phyloP scores from a whole-genome alignment of 2,113 vertebrate species.

The Apodemus sylvaticus region DNA sequence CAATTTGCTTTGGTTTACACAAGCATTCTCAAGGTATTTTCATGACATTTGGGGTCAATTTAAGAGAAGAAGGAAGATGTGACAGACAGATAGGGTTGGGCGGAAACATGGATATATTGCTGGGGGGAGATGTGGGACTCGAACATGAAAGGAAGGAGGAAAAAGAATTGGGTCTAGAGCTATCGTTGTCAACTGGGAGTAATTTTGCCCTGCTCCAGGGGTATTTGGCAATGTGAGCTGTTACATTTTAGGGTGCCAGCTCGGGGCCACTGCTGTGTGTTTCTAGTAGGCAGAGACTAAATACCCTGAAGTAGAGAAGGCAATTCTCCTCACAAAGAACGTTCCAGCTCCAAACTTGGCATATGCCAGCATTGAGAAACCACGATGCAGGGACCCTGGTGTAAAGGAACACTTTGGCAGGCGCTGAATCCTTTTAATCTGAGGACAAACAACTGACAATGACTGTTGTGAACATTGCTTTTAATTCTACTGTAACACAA shows the following conservation, averaged over 20 bases:
- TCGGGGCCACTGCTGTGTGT: too few species aligned
- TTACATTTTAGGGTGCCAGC: background rate
- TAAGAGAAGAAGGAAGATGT: background rate
- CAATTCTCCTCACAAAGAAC: background rate
- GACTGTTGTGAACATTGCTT: background rate
- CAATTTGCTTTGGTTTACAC: background rate
- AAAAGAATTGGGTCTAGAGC: background rate
- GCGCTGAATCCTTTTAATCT: background rate
- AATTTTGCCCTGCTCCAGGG: background rate
- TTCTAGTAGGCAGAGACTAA: background rate
- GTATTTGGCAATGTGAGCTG: background rate
- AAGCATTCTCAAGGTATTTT: background rate
- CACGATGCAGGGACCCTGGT: background rate
- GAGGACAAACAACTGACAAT: constrained; percentile 18
- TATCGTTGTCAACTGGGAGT: background rate
- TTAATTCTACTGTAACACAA: constrained; percentile 37
- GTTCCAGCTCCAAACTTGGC: background rate
- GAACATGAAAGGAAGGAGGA: background rate
- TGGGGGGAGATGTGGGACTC: background rate
- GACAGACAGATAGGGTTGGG: background rate
- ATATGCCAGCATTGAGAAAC: constrained; percentile 31
- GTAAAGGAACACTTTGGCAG: constrained; percentile 31
- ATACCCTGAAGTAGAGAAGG: background rate
- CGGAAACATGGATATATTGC: too few species aligned
- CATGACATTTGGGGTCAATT: background rate